A percentile compares a stretch with the other conserved stretches of the same genome.
These are phyloP conservation scores for Amazonetta brasiliensis DNA, from an alignment of 2,797 vertebrate genomes.

Conservation along the genomic window DNA sequence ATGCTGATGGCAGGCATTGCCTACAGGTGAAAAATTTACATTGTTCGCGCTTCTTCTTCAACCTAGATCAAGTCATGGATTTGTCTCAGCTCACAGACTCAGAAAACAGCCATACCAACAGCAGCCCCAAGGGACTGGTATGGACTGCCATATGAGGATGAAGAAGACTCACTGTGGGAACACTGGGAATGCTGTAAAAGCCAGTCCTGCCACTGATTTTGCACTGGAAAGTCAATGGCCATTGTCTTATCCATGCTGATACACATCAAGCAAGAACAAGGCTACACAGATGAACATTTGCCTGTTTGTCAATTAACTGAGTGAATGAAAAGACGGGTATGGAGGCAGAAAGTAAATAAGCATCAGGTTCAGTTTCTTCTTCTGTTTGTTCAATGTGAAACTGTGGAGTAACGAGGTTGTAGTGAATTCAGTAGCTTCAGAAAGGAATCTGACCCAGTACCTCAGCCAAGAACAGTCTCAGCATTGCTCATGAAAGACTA, in stretches of 20 bases:
- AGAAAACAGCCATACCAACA: not conserved
- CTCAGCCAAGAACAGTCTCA: not conserved
- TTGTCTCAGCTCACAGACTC: not conserved
- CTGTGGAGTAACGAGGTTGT: not conserved
- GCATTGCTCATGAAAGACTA: not conserved
- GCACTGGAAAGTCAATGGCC: not conserved
- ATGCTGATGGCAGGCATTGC: not conserved
- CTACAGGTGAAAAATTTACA: not conserved
- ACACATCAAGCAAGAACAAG: not conserved
- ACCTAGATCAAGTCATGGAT: not conserved
- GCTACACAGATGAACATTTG: not conserved
- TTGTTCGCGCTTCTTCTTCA: not conserved
- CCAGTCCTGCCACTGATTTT: not conserved
- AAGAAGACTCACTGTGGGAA: not conserved
- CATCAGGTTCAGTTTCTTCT: not conserved
- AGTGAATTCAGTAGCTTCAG: not conserved
- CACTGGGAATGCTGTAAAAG: not conserved
- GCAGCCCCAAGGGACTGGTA: not conserved
- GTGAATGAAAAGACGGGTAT: not conserved
- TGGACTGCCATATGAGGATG: not conserved
- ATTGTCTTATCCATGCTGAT: accelerated
- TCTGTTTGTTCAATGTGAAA: not conserved
- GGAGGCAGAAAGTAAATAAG: not conserved
- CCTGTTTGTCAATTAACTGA: not conserved
- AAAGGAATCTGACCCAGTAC: not conserved